Evolutionary conservation across 2,888 invertebrate genomes (phyloP).

Genomic region (Carpatolechia fugitivella): DNA sequence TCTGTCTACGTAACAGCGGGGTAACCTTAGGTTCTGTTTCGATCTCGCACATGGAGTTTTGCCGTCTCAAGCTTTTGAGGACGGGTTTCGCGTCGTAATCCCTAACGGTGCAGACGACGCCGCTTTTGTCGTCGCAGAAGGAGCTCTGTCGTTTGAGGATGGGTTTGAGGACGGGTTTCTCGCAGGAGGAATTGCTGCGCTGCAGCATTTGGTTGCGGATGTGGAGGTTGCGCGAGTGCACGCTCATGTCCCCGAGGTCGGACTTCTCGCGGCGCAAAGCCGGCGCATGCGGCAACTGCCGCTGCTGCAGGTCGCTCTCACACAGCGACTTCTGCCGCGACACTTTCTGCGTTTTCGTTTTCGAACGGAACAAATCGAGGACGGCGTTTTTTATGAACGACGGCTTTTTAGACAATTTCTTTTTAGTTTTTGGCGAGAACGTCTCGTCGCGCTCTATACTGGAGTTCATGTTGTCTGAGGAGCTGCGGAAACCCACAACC

Average conservation of each 20-base stretch:
- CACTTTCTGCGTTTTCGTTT: conserved; percentile 74
- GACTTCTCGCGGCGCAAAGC: conserved; percentile 72
- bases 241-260: conserved; percentile 63
- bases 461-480: conserved; percentile 73
- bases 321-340: conserved; percentile 75
- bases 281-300: conserved; percentile 45
- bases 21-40: conserved; percentile 78
- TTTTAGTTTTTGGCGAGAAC: conserved; percentile 78
- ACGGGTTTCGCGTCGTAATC: conserved; percentile 71
- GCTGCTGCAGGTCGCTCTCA: conserved; percentile 70
- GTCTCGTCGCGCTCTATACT: conserved; percentile 74
- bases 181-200: conserved; percentile 73
- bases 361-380: conserved; percentile 75
- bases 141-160: conserved; percentile 74
- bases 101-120: conserved; percentile 67
- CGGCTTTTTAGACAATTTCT: conserved; percentile 78
- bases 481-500: conserved; percentile 79
- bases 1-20: conserved; percentile 74
- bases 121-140: conserved; percentile 71
- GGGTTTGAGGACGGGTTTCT: conserved; percentile 68
- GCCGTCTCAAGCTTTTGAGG: conserved; percentile 59
- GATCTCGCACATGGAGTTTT: conserved; percentile 76
- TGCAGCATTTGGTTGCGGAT: conserved; percentile 72
- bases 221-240: conserved; percentile 66
- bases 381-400: conserved; percentile 78